Conservation (phyloP, 2,888 invertebrate genomes). For the Athalia rosae region DNA sequence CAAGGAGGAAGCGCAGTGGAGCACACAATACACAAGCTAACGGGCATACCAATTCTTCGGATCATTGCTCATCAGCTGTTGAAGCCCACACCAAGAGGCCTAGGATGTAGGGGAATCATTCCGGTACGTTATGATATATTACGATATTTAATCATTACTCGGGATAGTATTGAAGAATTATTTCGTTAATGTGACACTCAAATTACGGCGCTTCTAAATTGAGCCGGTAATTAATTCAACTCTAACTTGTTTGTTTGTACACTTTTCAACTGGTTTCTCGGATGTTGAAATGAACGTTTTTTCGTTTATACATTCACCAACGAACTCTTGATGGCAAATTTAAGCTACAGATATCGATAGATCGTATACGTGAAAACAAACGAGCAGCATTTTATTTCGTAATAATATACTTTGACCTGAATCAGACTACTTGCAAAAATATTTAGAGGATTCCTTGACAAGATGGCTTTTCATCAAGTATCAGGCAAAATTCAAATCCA, state of each 20-base stretch:
- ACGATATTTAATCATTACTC: neutral
- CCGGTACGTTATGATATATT: neutral
- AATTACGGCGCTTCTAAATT: no score
- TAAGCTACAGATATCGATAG: neutral
- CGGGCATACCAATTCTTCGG: conserved; percentile 42
- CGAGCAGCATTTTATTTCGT: neutral
- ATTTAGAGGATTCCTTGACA: no score
- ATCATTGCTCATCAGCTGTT: conserved; percentile 44
- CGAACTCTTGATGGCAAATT: neutral
- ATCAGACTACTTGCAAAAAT: no score
- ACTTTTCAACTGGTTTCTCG: neutral
- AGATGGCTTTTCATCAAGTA: no score
- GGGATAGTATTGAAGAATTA: neutral
- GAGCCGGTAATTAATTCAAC: no score
- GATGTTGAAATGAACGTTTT: conserved; percentile 15
- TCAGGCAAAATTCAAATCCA: no score
- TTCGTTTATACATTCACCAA: neutral
- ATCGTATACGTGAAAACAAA: neutral
- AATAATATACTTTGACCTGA: no score
- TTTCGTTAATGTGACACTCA: neutral
- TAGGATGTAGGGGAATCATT: conserved; percentile 47
- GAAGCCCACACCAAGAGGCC: conserved; percentile 58
- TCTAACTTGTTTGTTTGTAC: neutral
- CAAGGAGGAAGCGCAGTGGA: conserved; percentile 67
- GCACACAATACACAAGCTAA: conserved; percentile 32